Evolutionary conservation across 2,888 invertebrate genomes (phyloP), one percentile per base, ranked within the genome.

Genomic region (Lutraria lutraria): DNA sequence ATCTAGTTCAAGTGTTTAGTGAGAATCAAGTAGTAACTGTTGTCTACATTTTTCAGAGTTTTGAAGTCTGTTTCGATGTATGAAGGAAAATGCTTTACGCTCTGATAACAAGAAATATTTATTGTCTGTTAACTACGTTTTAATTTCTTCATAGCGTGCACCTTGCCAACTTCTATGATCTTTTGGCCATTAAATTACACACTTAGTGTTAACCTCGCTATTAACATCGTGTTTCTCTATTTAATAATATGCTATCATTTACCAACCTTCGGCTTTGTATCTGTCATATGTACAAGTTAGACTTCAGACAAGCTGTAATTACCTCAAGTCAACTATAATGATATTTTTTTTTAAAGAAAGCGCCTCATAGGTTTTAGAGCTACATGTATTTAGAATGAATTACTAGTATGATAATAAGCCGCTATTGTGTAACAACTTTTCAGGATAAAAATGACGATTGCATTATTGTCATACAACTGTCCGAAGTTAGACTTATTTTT

Each of bases 291-390:
- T 15, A 10, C 43, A 43, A 15, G 34, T 13, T 31, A 31, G 31
- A 76, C 76, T 31, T 43, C 43, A 76, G 31, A 76, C 34, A 34
- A 19, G 16, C 76, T 76, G 76, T 76, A 76, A 76, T 76, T 76
- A 76, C 31, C 76, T 76, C 10, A 19, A n/a, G 4, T 34, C 31
- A 34, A 76, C 34, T 25, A 68, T 68, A 2, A 43, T 43, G 43
- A n/a, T n/a, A n/a, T n/a, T n/a, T 43, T 4, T 43, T 43, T 43
- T 43, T 43, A 43, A 43, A 43, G 43, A 2, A 43, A 43, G 43
- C 43, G 43, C 43, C 43, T 4, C 8, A 43, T 43, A 43, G 43
- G 8, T 43, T 43, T 43, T 43, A 43, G 43, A 8, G 8, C 43
- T 4, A 43, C 43, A 43, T 43, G 8, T 43, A 43, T 43, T 43